These are phyloP conservation scores for Temnothorax unifasciatus DNA, from an alignment of 2,888 invertebrate species.

Conservation along the genomic window DNA sequence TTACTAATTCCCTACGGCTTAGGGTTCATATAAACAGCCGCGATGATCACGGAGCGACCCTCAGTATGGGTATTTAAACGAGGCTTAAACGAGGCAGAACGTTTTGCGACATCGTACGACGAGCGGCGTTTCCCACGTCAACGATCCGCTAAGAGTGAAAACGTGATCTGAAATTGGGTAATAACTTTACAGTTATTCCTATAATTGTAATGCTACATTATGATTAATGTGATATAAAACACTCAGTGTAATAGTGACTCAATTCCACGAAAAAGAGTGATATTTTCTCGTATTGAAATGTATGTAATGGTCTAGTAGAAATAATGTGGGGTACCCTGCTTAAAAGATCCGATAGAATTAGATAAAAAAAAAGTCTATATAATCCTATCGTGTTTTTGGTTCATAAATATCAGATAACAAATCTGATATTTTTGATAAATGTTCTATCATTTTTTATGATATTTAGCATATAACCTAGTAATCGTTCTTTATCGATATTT, in stretches of 20 bases:
- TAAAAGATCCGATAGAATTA: no score
- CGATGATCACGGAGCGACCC: conserved; percentile 19
- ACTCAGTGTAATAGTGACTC: no score
- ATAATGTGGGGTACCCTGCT: background rate
- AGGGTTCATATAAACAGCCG: conserved; percentile 33
- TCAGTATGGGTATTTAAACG: conserved; percentile 15
- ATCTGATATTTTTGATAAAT: no score
- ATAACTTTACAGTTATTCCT: conserved; percentile 7
- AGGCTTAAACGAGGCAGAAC: conserved; percentile 21
- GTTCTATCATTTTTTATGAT: no score
- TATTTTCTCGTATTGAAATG: background rate
- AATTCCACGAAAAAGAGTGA: background rate
- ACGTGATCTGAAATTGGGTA: conserved; percentile 12
- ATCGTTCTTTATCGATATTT: no score
- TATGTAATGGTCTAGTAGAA: background rate
- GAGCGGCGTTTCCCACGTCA: conserved; percentile 12
- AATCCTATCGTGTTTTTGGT: no score
- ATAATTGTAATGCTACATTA: background rate
- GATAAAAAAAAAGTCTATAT: no score
- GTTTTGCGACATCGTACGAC: conserved; percentile 15
- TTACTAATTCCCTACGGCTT: conserved; percentile 10
- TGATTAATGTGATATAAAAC: background rate
- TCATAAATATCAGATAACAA: no score
- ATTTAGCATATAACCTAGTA: no score
- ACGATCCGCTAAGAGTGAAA: background rate